These are phyloP conservation scores for Stenotaenia linearis DNA, from an alignment of 2,888 invertebrate species.

Conservation along the genomic window DNA sequence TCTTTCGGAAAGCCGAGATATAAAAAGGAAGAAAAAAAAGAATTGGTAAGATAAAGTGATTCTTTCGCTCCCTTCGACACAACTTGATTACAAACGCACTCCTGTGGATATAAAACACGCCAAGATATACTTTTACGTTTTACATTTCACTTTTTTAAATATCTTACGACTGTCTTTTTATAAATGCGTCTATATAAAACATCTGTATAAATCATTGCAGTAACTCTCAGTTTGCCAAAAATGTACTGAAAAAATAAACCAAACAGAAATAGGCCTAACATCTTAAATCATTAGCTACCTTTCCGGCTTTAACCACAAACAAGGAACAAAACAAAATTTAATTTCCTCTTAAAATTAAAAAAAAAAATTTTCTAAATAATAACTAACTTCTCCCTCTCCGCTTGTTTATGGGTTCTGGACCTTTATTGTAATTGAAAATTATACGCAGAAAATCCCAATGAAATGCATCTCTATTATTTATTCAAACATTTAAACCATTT, in stretches of 20 bases:
- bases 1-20: neutral
- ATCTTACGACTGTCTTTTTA: neutral
- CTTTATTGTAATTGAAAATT: too few relatives aligned
- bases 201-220: neutral
- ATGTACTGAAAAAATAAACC: neutral
- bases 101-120: neutral
- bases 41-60: neutral
- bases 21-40: neutral
- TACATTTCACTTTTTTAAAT: neutral
- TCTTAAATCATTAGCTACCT: neutral
- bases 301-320: too few relatives aligned
- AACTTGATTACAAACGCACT: conserved; percentile 20
- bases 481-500: too few relatives aligned
- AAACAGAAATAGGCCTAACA: neutral
- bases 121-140: neutral
- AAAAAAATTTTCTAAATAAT: too few relatives aligned
- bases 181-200: neutral
- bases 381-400: too few relatives aligned
- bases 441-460: too few relatives aligned
- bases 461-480: too few relatives aligned
- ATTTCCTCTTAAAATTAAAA: too few relatives aligned
- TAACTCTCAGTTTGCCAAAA: neutral
- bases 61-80: neutral
- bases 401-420: too few relatives aligned
- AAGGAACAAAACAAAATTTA: too few relatives aligned